Evolutionary conservation across 2,113 vertebrate species (phyloP).

Genomic region (Steatornis caripensis): DNA sequence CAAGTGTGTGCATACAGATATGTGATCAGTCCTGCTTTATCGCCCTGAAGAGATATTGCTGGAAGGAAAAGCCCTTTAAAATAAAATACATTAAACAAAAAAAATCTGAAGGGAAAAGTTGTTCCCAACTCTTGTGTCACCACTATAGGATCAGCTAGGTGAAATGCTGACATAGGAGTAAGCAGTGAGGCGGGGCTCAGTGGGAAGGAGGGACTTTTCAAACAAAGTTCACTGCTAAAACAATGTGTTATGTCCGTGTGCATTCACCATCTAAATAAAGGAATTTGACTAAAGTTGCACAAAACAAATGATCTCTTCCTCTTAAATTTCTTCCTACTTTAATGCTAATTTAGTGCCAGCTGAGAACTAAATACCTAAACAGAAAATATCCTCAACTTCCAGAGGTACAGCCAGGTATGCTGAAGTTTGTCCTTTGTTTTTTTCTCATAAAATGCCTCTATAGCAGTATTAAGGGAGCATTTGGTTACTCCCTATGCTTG

Average conservation of each 20-base stretch:
- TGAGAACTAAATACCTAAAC: background rate
- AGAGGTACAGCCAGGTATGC: background rate
- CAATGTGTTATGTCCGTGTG: fast-evolving
- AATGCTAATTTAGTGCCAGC: background rate
- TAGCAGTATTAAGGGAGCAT: background rate
- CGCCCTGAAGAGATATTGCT: background rate
- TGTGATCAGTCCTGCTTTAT: background rate
- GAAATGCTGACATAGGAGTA: background rate
- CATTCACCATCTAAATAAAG: background rate
- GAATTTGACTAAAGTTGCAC: background rate
- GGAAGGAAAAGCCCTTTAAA: background rate
- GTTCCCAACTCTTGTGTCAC: background rate
- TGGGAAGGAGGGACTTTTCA: background rate
- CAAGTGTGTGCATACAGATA: background rate
- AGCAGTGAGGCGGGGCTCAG: background rate
- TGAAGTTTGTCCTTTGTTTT: background rate
- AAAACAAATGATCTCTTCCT: background rate
- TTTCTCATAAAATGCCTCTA: background rate
- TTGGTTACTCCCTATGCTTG: background rate
- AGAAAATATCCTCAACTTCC: background rate
- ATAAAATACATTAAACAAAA: background rate
- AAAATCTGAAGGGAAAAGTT: background rate
- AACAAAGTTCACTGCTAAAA: background rate
- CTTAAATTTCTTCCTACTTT: background rate
- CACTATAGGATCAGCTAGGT: background rate